phyloP scores from a whole-genome alignment of 2,797 vertebrate species.

The Anguilla obscura region DNA sequence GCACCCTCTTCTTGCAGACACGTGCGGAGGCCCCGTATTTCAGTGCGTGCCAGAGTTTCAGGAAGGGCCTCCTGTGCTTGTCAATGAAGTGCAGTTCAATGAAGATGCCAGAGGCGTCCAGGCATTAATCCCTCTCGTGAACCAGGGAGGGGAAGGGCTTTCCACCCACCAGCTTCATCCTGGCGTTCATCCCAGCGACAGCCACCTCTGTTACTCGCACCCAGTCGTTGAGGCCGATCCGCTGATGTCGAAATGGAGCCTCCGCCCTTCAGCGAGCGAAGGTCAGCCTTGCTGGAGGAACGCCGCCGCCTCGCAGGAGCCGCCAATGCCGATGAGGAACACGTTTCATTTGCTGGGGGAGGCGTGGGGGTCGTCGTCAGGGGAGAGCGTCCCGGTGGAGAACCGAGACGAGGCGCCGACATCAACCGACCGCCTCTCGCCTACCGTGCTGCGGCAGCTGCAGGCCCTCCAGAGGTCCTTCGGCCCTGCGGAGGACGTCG shows the following conservation, averaged over 20 bases:
- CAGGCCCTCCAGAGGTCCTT: not conserved
- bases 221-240: not conserved
- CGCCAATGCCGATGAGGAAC: not conserved
- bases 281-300: not conserved
- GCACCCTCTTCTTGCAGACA: constrained; percentile 33
- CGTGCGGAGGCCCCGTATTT: constrained; percentile 47
- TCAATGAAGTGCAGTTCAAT: constrained; percentile 49
- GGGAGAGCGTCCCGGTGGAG: not conserved
- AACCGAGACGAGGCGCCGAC: not conserved
- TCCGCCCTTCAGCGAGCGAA: not conserved
- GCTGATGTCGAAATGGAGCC: not conserved
- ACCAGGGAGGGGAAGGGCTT: constrained; percentile 35
- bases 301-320: not conserved
- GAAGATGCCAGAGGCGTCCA: constrained; percentile 39
- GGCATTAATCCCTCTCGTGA: constrained; percentile 59
- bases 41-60: constrained; percentile 57
- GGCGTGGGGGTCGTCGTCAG: not conserved
- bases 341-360: not conserved
- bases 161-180: constrained; percentile 49
- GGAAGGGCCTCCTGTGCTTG: constrained; percentile 47
- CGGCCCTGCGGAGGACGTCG: constrained; percentile 67
- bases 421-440: not conserved
- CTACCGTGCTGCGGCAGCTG: not conserved
- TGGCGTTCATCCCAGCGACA: not conserved
- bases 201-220: not conserved